Percentiles rank a stretch among this genome's conserved stretches.
Evolutionary conservation across 2,113 vertebrate genomes (phyloP).

Genomic region (Leptocoma aspasia): DNA sequence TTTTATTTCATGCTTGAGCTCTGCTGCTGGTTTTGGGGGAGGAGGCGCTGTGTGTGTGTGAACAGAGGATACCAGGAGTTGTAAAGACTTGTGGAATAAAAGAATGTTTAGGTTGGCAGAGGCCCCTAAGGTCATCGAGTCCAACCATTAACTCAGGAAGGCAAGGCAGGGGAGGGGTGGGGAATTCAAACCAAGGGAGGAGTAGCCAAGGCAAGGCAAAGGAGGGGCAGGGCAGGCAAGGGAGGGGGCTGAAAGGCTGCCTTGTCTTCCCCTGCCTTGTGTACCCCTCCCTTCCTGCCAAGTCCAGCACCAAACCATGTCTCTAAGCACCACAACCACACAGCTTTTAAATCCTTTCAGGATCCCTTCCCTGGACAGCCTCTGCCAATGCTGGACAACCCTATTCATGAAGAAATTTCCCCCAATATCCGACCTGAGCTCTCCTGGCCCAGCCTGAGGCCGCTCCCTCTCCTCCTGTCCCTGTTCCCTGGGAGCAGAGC

Average conservation of each 20-base stretch:
- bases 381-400: background rate
- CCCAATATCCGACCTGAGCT: rapidly evolving
- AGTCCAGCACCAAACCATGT: background rate
- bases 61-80: background rate
- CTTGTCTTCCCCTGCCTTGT: background rate
- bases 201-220: background rate
- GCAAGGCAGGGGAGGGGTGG: background rate
- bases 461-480: background rate
- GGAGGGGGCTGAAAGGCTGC: background rate
- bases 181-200: background rate
- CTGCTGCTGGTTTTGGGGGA: background rate
- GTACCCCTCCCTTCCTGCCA: background rate
- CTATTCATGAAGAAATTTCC: background rate
- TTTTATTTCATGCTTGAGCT: slow-evolving; percentile 14
- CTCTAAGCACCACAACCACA: background rate
- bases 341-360: background rate
- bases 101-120: background rate
- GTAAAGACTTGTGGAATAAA: background rate
- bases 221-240: background rate
- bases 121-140: background rate
- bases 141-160: background rate
- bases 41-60: background rate
- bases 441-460: background rate
- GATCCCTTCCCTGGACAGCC: background rate
- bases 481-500: background rate